Evolutionary conservation across 1,140 invertebrate species (phyloP), one percentile per base, ranked within the genome.

Genomic region (Drosophila gunungcola): DNA sequence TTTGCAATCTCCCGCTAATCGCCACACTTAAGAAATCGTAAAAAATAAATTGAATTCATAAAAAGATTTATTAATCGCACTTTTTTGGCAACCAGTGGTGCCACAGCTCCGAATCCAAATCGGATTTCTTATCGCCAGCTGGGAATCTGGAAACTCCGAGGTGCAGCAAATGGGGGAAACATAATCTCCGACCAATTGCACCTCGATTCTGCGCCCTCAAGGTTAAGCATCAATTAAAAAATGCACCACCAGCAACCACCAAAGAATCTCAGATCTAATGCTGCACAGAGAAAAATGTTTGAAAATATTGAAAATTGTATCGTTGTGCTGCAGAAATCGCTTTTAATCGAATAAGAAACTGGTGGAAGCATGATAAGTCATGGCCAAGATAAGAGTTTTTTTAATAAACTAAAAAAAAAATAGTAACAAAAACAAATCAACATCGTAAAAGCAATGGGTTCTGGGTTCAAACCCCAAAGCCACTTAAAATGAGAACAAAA

Each of bases 181-280:
- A 12, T 41, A 39, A 49, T 49, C 52, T 63, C 51, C 51, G 58
- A 41, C 12, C 41, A 27, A 63, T 63, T 27, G 43, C 27, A 12
- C 27, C 60, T 64, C 6, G 46, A 34, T 42, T 68, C 46, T 45
- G 61, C 72, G 48, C 62, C 79, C 52, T 65, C 84, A 89, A 89
- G 84, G 84, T 89, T 84, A 89, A 78, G 82, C 85, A 89, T 89
- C 84, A 89, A 89, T 89, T 90, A 89, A 84, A 89, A 84, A 77
- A 51, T 42, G 45, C 45, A 52, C 60, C 60, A 68, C 65, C 54
- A 61, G 16, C 49, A 56, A 43, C 62, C 46, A 54, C 49, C 70
- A 49, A 74, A 46, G 75, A 81, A 80, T 68, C 78, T 79, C 62
- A 78, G 76, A 84, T 90, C 84, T 78, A 89, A 89, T 83, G 65